Evolutionary conservation across 2,113 vertebrate species (phyloP).

Genomic region (Oreocharis arfaki): DNA sequence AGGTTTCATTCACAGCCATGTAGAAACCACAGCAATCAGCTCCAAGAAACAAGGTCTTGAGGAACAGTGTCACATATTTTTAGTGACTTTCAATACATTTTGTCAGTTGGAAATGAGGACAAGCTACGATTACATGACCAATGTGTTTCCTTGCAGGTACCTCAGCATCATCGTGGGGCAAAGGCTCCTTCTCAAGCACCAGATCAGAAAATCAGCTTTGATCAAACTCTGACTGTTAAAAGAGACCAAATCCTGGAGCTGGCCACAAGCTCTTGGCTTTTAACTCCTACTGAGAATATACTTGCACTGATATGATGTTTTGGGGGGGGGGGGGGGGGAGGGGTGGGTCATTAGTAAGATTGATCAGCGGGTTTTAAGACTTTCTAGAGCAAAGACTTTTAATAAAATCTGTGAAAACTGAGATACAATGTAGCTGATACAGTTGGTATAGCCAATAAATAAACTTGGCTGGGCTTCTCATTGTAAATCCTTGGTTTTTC

Average conservation of each 20-base stretch:
- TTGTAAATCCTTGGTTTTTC: not conserved
- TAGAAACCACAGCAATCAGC: not conserved
- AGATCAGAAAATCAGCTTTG: not conserved
- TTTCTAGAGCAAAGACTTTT: not conserved
- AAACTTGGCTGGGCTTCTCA: not conserved
- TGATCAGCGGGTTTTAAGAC: not conserved
- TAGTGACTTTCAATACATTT: not conserved
- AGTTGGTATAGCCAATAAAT: not conserved
- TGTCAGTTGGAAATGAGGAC: not conserved
- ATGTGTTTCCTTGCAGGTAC: not conserved
- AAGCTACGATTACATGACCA: not conserved
- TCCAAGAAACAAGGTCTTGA: not conserved
- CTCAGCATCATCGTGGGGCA: not conserved
- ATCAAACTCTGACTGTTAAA: not conserved
- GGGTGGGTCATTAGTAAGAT: not conserved
- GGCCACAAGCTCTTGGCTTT: not conserved
- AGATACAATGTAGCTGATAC: not conserved
- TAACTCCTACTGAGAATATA: not conserved
- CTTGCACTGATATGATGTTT: not conserved
- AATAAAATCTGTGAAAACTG: not conserved
- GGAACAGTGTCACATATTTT: not conserved
- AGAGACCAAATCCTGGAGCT: not conserved
- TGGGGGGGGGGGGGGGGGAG: rapidly evolving
- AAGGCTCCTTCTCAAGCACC: not conserved
- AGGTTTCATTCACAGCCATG: not conserved